Conservation (phyloP, 2,797 vertebrate genomes). For the Nyctalus aviator region DNA sequence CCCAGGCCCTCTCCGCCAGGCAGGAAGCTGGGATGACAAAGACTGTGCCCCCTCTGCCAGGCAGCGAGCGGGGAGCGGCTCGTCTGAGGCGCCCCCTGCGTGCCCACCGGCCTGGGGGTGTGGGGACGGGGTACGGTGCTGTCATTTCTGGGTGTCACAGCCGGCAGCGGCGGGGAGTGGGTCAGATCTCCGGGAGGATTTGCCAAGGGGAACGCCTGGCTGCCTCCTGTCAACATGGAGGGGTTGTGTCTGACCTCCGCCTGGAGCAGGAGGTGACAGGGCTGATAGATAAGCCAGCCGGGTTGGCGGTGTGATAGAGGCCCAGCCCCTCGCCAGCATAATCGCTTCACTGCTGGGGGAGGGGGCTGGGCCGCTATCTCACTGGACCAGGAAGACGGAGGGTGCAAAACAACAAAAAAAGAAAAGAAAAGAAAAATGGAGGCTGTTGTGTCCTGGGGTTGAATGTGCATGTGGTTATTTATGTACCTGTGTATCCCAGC, state of each 20-base stretch:
- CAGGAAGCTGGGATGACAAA: neutral
- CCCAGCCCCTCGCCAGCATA: neutral
- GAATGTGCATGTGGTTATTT: neutral
- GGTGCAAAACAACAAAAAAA: too few relatives aligned
- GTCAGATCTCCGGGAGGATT: neutral
- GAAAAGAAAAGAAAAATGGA: slow-evolving; percentile 29
- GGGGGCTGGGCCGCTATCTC: neutral
- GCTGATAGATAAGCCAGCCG: neutral
- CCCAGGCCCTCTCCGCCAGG: neutral
- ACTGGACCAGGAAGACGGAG: neutral
- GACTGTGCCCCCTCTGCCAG: neutral
- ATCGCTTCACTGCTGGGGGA: neutral
- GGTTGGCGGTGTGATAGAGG: neutral
- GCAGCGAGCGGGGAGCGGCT: neutral
- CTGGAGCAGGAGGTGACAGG: neutral
- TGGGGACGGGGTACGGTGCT: neutral
- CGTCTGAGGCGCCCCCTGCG: neutral
- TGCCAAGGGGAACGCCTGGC: neutral
- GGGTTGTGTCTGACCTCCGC: neutral
- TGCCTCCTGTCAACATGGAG: neutral
- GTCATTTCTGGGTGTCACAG: neutral
- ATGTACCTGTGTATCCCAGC: neutral
- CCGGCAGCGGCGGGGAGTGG: neutral
- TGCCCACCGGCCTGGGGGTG: neutral
- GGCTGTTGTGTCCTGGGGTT: neutral